Conservation (phyloP, 2,113 vertebrate genomes). For the Lepidothrix coronata region DNA sequence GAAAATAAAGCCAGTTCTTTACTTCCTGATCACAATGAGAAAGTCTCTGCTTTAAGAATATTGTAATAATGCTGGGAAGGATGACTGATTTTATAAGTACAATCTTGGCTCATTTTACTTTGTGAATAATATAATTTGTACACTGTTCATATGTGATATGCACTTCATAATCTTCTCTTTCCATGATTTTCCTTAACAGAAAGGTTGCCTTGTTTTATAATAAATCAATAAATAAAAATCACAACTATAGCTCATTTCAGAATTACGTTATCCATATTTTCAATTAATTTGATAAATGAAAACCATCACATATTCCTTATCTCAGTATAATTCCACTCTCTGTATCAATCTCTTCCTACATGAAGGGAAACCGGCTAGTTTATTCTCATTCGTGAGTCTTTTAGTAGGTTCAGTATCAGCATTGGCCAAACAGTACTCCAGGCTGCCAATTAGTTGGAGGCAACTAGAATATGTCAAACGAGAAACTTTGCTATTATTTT, state of each 20-base stretch:
- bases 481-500: background rate
- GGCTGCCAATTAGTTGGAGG: background rate
- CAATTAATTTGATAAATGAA: background rate
- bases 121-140: background rate
- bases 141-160: background rate
- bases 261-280: background rate
- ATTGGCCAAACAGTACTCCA: background rate
- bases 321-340: background rate
- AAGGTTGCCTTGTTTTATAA: background rate
- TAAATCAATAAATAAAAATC: background rate
- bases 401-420: background rate
- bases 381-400: background rate
- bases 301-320: background rate
- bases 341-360: background rate
- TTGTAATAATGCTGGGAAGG: background rate
- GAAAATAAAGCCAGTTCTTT: background rate
- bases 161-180: background rate
- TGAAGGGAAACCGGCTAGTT: background rate
- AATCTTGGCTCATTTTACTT: background rate
- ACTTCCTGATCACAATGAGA: background rate
- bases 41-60: background rate
- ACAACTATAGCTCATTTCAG: background rate
- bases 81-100: background rate
- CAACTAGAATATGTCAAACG: background rate
- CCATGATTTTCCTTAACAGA: background rate